phyloP scores from a whole-genome alignment of 2,888 invertebrate species.

The Scaptodrosophila latifasciaeformis region DNA sequence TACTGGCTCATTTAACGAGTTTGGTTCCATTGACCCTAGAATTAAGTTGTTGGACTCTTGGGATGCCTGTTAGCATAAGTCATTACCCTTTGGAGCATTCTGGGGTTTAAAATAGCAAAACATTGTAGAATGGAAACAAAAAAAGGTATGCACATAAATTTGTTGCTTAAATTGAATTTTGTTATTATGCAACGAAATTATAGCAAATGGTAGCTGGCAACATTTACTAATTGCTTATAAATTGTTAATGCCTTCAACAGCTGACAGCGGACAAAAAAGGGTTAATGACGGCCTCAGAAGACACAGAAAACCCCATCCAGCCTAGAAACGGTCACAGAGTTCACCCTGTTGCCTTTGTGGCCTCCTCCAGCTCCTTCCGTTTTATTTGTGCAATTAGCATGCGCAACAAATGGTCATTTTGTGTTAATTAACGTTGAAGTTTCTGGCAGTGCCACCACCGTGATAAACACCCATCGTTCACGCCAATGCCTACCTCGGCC shows the following conservation, averaged over 20 bases:
- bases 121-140: too few species aligned
- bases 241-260: slow-evolving; percentile 52
- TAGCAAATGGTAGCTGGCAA: slow-evolving; percentile 24
- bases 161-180: slow-evolving; percentile 30
- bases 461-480: too few species aligned
- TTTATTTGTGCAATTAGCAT: slow-evolving; percentile 40
- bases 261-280: slow-evolving; percentile 47
- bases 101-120: too few species aligned
- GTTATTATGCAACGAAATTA: slow-evolving; percentile 43
- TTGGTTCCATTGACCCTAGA: too few species aligned
- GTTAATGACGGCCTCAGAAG: slow-evolving; percentile 48
- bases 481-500: too few species aligned
- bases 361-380: too few species aligned
- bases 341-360: slow-evolving; percentile 7
- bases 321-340: background rate
- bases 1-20: too few species aligned
- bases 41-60: too few species aligned
- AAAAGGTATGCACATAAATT: slow-evolving; percentile 14
- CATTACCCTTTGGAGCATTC: background rate
- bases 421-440: slow-evolving; percentile 42
- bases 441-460: too few species aligned
- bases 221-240: slow-evolving; percentile 54
- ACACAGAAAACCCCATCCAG: slow-evolving; percentile 23
- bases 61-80: too few species aligned
- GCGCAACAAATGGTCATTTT: slow-evolving; percentile 57